Evolutionary conservation across 2,888 invertebrate species (phyloP), one percentile per base, ranked within the genome.

Genomic region (Brachycybe producta): DNA sequence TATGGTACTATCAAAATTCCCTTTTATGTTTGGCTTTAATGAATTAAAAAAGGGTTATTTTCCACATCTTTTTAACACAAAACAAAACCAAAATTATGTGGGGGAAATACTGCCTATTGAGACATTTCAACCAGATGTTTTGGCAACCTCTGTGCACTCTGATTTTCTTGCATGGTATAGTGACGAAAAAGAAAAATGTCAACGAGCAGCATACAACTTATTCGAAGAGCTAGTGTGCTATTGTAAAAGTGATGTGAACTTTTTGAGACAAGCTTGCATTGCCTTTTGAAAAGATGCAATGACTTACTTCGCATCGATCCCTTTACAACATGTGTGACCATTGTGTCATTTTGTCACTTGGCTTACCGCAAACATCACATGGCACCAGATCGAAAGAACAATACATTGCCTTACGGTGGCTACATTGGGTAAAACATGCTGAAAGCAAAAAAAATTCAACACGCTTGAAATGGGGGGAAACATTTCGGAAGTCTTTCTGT

Each of bases 31-130:
- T 34, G 21, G 13, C 1, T 24, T 45, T 2, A 15, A n/a, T 17
- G 45, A 45, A 21, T 34, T 45, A 21, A 34, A 21, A 19, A 45
- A 45, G 15, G 34, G 34, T 2, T 24, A 45, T 21, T 45, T 45
- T 4, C 45, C 45, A 3, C 45, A 45, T 15, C 21, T 34, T 2
- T 45, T 45, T 15, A 45, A 45, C 34, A 45, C 45, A 13, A 19
- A 1, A 3, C 34, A 3, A 5, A 45, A 45, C 5, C 36, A 46
- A 15, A 15, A 2, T 13, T 46, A 5, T 2, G 7, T 21, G 8
- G 32, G 32, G 32, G 32, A 32, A 11, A 11, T 34, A 17, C n/a
- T 17, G n/a, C 2, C n/a, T 3, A 3, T n/a, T 15, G 2, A 15
- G 2, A 17, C 34, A 35, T 35, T 35, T 15, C 19, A 35, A n/a